phyloP scores from a whole-genome alignment of 2,113 vertebrate species.

The Ardeotis arabs region DNA sequence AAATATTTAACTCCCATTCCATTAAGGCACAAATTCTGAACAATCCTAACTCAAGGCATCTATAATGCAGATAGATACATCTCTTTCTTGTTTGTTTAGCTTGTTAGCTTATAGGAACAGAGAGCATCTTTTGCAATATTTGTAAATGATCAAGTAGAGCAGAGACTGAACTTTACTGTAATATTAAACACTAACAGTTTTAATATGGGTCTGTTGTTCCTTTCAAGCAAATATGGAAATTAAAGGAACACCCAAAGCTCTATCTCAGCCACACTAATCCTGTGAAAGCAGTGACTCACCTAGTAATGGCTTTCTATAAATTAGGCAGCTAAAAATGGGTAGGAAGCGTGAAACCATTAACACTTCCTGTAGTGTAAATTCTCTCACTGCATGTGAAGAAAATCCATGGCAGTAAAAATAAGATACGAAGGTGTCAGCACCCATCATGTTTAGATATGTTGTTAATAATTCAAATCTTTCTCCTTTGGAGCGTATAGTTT shows the following conservation, averaged over 20 bases:
- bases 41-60: background rate
- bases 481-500: background rate
- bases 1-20: background rate
- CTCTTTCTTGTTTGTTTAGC: background rate
- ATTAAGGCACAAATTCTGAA: background rate
- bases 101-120: background rate
- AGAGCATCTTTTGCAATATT: background rate
- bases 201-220: conserved; percentile 10
- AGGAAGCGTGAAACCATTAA: conserved; percentile 57
- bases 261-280: conserved; percentile 28
- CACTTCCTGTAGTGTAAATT: conserved; percentile 58
- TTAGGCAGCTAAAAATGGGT: conserved; percentile 56
- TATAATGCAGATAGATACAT: background rate
- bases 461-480: conserved; percentile 37
- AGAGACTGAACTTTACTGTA: background rate
- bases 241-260: conserved; percentile 4
- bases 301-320: conserved; percentile 56
- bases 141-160: background rate
- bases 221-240: conserved; percentile 46
- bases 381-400: conserved; percentile 49
- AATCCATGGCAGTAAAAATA: conserved; percentile 34
- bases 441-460: background rate
- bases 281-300: conserved; percentile 65
- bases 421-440: conserved; percentile 45
- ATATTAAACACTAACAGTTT: background rate